Evolutionary conservation across 2,888 invertebrate genomes (phyloP), one percentile per base, ranked within the genome.

Genomic region (Drosophila leonis): DNA sequence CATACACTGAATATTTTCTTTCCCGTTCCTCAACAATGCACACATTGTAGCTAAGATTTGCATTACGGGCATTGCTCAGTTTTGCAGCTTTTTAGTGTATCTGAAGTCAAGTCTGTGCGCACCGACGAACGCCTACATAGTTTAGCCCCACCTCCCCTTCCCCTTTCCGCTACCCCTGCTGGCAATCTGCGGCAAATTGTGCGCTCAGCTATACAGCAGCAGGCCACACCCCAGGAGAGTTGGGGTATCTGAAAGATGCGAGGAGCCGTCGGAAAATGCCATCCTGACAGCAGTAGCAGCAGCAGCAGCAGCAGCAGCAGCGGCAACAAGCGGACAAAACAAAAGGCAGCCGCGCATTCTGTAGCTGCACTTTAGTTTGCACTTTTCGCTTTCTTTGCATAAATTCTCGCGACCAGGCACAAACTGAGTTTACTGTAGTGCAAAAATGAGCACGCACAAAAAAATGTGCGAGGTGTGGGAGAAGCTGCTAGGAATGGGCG

Each of bases 301-400:
- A 10, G 57, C 37, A 12, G 7, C 39, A 13, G 29, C 29, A 24
- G 24, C 24, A 4, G 2, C 2, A 4, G 24, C 24, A 27, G 52
- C 7, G 13, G 27, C 52, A 31, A 24, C 52, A 65, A 35, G 65
- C 37, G 61, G 29, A 61, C 68, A 81, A 87, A 79, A 89, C 89
- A 89, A 89, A 89, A 87, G 88, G 72, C 89, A 80, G 66, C 64
- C 75, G 77, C 88, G 77, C 84, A 77, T 89, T 84, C 69, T 74
- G 65, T 75, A 78, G 73, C 81, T 83, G 87, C 84, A 87, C 88
- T 85, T 85, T 87, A 85, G 82, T 89, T 89, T 84, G 88, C 90
- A 85, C 90, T 89, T 84, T 89, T 87, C 86, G 82, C 88, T 85
- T 89, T 85, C 87, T 88, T 88, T 87, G 87, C 86, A 90, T 90